Percentiles rank a stretch among this genome's conserved stretches.
Evolutionary conservation across 2,888 invertebrate species (phyloP).

Genomic region (Eledone cirrhosa): DNA sequence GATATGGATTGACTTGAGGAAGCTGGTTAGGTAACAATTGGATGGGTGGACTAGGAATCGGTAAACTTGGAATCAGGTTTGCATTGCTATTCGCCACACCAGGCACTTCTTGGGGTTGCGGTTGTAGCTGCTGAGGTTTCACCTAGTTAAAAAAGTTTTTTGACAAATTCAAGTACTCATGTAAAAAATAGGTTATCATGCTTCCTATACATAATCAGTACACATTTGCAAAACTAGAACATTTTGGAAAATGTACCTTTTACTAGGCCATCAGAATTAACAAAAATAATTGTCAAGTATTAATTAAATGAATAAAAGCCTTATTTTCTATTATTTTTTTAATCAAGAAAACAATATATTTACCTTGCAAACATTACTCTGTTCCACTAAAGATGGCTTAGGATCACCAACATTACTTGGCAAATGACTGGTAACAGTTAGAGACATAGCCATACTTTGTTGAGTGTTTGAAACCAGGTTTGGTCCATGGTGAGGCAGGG

Average conservation of each 20-base stretch:
- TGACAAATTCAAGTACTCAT: too few species aligned
- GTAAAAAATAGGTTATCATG: too few species aligned
- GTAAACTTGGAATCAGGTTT: slow-evolving; percentile 32
- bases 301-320: too few species aligned
- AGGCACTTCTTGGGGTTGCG: slow-evolving; percentile 38
- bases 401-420: slow-evolving; percentile 30
- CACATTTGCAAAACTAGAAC: too few species aligned
- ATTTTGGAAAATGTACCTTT: too few species aligned
- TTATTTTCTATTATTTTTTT: too few species aligned
- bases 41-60: slow-evolving; percentile 56
- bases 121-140: slow-evolving; percentile 82
- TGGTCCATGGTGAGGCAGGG: slow-evolving; percentile 40
- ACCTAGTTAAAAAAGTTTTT: slow-evolving; percentile 64
- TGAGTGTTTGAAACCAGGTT: slow-evolving; percentile 39
- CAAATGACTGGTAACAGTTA: slow-evolving; percentile 33
- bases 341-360: slow-evolving; percentile 27
- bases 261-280: too few species aligned
- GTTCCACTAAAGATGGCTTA: slow-evolving; percentile 43
- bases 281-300: too few species aligned
- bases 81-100: slow-evolving; percentile 33
- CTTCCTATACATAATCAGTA: too few species aligned
- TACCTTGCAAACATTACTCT: slow-evolving; percentile 70
- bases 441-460: slow-evolving; percentile 34
- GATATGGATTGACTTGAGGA: slow-evolving; percentile 80
- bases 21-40: slow-evolving; percentile 45